A percentile compares a stretch with the other conserved stretches of the same genome.
Conservation (phyloP, 2,888 invertebrate species). For the Shargacucullia verbasci region DNA sequence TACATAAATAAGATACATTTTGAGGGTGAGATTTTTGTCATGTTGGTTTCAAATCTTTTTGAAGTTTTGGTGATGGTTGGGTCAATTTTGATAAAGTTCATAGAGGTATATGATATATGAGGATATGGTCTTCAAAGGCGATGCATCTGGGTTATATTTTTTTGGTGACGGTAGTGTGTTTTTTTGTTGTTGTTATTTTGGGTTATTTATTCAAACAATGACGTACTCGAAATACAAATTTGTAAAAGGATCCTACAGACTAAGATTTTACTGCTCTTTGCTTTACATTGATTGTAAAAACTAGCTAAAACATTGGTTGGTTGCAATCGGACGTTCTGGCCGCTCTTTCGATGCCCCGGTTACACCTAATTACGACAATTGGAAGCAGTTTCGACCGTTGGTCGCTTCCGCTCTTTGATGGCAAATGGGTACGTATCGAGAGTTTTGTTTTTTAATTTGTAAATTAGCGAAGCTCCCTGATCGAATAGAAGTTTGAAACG, state of each 20-base stretch:
- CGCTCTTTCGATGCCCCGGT: conserved; percentile 56
- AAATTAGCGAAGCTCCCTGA: background rate
- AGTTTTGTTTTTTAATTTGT: background rate
- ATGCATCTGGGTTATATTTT: too few relatives aligned
- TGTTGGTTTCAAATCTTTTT: too few relatives aligned
- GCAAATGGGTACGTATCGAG: conserved; percentile 5
- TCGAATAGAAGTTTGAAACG: background rate
- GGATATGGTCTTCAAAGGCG: too few relatives aligned
- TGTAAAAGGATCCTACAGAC: background rate
- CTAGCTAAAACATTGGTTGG: conserved; percentile 6
- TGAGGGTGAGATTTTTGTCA: too few relatives aligned
- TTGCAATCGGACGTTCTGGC: conserved; percentile 31
- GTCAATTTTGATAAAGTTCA: too few relatives aligned
- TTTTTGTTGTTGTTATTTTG: too few relatives aligned
- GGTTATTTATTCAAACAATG: too few relatives aligned
- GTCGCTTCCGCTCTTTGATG: conserved; percentile 66
- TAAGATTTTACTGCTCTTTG: background rate
- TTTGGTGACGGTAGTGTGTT: too few relatives aligned
- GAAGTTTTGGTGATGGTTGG: too few relatives aligned
- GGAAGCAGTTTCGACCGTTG: conserved; percentile 60
- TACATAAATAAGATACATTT: too few relatives aligned
- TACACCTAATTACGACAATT: conserved; percentile 70
- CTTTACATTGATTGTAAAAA: background rate
- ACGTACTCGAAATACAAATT: too few relatives aligned
- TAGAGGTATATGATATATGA: too few relatives aligned